phyloP scores from a whole-genome alignment of 2,113 vertebrate genomes.

The Vulpes lagopus region DNA sequence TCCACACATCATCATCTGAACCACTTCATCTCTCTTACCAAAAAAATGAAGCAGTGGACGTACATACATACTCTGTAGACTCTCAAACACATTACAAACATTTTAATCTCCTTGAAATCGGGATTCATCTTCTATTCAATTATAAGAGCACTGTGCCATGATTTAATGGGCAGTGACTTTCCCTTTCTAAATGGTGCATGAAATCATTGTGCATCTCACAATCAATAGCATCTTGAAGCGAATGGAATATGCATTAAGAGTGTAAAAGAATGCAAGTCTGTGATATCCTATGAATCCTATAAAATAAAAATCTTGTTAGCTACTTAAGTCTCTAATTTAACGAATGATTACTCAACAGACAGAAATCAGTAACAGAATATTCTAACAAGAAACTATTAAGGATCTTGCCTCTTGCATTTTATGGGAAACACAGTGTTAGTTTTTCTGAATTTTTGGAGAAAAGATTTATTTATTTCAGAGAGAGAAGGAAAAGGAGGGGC shows the following conservation, averaged over 20 bases:
- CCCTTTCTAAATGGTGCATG: constrained; percentile 34
- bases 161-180: neutral
- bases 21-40: constrained; percentile 70
- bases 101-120: constrained; percentile 51
- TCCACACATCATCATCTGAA: constrained; percentile 83
- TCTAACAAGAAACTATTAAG: neutral
- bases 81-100: neutral
- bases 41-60: constrained; percentile 60
- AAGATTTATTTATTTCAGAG: neutral
- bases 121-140: constrained; percentile 19
- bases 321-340: constrained; percentile 37
- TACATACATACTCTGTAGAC: neutral
- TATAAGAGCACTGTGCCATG: neutral
- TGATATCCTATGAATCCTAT: neutral
- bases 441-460: neutral
- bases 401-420: neutral
- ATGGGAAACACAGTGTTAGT: neutral
- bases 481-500: neutral
- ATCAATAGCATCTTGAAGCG: constrained; percentile 14
- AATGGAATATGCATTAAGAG: neutral
- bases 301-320: constrained; percentile 35
- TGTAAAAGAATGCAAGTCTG: neutral
- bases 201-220: neutral
- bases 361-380: neutral
- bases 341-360: neutral